These are phyloP conservation scores for Physocephala rufipes DNA, from an alignment of 2,888 invertebrate genomes.

Conservation along the genomic window DNA sequence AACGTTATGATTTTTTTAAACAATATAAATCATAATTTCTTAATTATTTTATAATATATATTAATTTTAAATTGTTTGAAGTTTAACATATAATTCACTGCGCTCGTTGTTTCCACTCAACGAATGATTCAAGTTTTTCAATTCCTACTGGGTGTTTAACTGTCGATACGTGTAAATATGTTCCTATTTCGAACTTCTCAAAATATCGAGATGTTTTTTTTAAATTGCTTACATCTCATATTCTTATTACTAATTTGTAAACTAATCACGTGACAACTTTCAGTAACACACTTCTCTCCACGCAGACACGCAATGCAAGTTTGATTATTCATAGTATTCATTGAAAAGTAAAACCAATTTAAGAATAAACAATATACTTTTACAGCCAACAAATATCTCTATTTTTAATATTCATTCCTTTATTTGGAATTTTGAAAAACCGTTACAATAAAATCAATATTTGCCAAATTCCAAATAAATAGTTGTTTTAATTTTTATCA, in stretches of 20 bases:
- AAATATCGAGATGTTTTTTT: background rate
- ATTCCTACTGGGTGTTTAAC: slow-evolving; percentile 15
- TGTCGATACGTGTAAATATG: slow-evolving; percentile 27
- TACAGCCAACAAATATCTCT: background rate
- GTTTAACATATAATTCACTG: too few species aligned
- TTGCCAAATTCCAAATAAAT: too few species aligned
- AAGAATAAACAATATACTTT: background rate
- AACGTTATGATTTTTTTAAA: too few species aligned
- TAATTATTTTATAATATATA: too few species aligned
- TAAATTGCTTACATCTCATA: slow-evolving; percentile 5
- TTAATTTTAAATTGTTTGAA: too few species aligned
- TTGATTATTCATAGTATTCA: background rate
- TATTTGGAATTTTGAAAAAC: too few species aligned
- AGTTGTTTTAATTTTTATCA: too few species aligned
- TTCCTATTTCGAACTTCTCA: background rate
- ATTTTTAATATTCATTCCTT: background rate
- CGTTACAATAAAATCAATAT: too few species aligned
- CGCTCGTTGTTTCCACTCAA: too few species aligned
- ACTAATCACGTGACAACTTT: slow-evolving; percentile 30
- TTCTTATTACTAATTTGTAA: slow-evolving; percentile 30
- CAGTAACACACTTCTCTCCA: slow-evolving; percentile 22
- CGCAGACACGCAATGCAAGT: background rate
- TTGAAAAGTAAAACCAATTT: slow-evolving; percentile 18
- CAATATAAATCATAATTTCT: too few species aligned
- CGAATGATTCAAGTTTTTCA: background rate